phyloP scores from a whole-genome alignment of 2,888 invertebrate species.

The Phytoseiulus persimilis region DNA sequence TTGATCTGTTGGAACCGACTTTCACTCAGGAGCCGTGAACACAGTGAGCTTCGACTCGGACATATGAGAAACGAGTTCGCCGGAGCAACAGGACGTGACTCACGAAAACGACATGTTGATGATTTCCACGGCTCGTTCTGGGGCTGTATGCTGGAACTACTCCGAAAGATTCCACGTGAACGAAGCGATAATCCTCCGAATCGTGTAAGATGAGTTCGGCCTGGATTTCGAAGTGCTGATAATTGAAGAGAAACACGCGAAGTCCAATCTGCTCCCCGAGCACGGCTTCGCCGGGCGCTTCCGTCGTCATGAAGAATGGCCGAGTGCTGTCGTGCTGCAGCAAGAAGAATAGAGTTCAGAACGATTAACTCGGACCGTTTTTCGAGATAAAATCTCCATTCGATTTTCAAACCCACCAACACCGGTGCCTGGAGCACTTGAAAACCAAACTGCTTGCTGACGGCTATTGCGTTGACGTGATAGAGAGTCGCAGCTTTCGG shows the following conservation, averaged over 20 bases:
- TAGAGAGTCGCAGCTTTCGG: constrained; percentile 53
- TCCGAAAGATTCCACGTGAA: constrained; percentile 54
- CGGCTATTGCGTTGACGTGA: constrained; percentile 55
- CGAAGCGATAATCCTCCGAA: constrained; percentile 54
- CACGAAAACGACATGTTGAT: constrained; percentile 54
- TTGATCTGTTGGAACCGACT: constrained; percentile 42
- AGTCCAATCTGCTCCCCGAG: constrained; percentile 56
- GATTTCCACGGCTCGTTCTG: constrained; percentile 52
- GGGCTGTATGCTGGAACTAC: constrained; percentile 54
- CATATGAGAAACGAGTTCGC: background rate
- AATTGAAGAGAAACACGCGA: constrained; percentile 52
- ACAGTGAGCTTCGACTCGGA: background rate
- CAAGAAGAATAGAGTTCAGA: constrained; percentile 32
- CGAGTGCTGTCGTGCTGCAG: constrained; percentile 51
- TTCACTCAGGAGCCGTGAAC: constrained; percentile 13
- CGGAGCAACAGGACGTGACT: constrained; percentile 31
- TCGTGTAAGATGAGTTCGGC: constrained; percentile 52
- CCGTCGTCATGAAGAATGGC: constrained; percentile 55
- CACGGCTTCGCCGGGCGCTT: constrained; percentile 52
- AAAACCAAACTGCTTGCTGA: constrained; percentile 54
- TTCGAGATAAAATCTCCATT: too few species aligned
- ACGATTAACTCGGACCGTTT: constrained; percentile 43
- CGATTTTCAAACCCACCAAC: constrained; percentile 49
- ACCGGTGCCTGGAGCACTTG: constrained; percentile 53
- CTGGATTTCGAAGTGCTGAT: constrained; percentile 48